A percentile compares a stretch with the other conserved stretches of the same genome.
phyloP scores from a whole-genome alignment of 2,888 invertebrate species.

The Lottia gigantea region DNA sequence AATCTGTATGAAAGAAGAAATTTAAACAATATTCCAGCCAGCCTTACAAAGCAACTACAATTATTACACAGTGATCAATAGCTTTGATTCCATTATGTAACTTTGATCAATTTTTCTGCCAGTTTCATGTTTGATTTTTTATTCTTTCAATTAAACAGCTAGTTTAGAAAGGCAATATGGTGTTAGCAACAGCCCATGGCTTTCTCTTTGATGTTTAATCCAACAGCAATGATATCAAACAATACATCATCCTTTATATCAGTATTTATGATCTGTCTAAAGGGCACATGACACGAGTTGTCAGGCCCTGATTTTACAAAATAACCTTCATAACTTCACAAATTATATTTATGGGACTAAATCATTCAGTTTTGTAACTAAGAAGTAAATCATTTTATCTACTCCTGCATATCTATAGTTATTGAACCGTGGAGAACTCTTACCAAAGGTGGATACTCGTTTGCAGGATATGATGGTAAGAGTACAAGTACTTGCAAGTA shows the following conservation, averaged over 20 bases:
- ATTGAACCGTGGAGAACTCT: no score
- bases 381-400: no score
- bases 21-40: slow-evolving; percentile 2
- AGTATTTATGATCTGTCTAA: slow-evolving; percentile 4
- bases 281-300: background rate
- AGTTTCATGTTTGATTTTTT: background rate
- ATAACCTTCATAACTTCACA: no score
- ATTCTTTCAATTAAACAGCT: slow-evolving; percentile 8
- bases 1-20: slow-evolving; percentile 9
- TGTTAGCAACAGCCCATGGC: slow-evolving; percentile 3
- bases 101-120: slow-evolving; percentile 11
- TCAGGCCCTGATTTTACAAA: no score
- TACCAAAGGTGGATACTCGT: no score
- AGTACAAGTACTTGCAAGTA: no score
- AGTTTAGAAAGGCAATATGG: slow-evolving; percentile 9
- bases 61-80: slow-evolving; percentile 6
- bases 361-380: no score
- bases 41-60: slow-evolving; percentile 4
- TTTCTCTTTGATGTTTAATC: slow-evolving; percentile 1
- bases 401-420: no score
- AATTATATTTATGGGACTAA: no score
- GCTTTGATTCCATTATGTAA: slow-evolving; percentile 11
- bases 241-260: background rate
- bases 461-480: no score
- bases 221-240: slow-evolving; percentile 7